Base-by-base conservation (phyloP, 2,797 vertebrate genomes). In the Syndactyla subalaris region DNA sequence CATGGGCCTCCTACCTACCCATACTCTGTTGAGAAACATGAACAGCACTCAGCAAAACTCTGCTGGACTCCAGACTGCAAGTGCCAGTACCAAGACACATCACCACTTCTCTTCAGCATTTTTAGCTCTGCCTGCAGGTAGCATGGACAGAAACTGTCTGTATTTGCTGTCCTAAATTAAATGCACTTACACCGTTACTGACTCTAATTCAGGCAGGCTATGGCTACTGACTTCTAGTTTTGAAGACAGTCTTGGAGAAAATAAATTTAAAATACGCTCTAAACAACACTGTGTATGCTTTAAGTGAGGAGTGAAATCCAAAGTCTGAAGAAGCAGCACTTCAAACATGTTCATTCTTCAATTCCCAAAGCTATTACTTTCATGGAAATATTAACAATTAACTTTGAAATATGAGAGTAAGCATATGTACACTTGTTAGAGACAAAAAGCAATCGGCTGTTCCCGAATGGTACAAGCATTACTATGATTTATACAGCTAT, bases 401-500 rank as follows among this genome's bases (percentile, higher is more conserved):
- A 58, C 65, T 77, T 67, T 77, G 68, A 96, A 95, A 85, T 65
- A 94, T 13, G 52, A 92, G 84, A 82, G 58, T n/a, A 71, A 92
- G 62, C 3, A 0, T 61, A 74, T 18, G 30, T 46, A 49, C 36
- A 79, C 27, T 41, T 4, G 0, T 67, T 36, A 63, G 34, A 86
- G 83, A 62, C 9, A 75, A 79, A 86, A 82, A 79, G 55, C 74
- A 71, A 87, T 46, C 3, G 2, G 74, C 71, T 65, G 63, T 63
- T 85, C 81, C 55, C 10, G 0, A 79, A 63, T 57, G 38, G 77
- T 73, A 63, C 80, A 79, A 78, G 57, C 61, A 87, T 89, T 87
- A 82, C 52, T 62, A 36, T 89, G 92, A 97, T 94, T 94, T 92
- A 92, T 87, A 82, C 49, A 87, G 86, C 84, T 88, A 93, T 85